Percentiles rank a stretch among this genome's conserved stretches.
Evolutionary conservation across 1,140 invertebrate genomes (phyloP).

Genomic region (Adelges cooleyi): DNA sequence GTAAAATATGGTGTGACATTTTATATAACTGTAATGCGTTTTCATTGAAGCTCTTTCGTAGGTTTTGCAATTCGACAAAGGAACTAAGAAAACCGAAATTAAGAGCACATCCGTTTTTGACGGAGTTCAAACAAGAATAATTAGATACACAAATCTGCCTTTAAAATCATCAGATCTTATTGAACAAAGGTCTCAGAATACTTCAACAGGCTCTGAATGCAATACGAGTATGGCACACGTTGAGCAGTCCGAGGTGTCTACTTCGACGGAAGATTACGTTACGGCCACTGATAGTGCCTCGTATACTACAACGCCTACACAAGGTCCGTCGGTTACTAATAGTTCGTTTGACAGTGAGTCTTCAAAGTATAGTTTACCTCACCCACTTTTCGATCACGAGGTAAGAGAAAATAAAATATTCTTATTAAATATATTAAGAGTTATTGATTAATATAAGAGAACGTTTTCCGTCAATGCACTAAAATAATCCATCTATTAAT

Average conservation of each 20-base stretch:
- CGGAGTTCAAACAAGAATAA: neutral
- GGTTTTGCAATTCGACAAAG: constrained; percentile 5
- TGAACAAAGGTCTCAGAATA: neutral
- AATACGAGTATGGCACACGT: neutral
- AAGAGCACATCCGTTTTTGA: neutral
- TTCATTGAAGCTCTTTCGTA: neutral
- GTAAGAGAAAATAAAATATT: constrained; percentile 28
- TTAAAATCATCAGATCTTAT: constrained; percentile 21
- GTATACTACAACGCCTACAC: constrained; percentile 45
- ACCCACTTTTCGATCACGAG: constrained; percentile 6
- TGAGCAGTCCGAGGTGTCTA: constrained; percentile 69
- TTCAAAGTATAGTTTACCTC: constrained; percentile 55
- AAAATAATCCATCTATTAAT: too few species aligned
- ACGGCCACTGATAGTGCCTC: constrained; percentile 62
- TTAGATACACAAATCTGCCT: constrained; percentile 11
- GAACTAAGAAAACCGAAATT: neutral
- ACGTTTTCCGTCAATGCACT: too few species aligned
- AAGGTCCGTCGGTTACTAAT: constrained; percentile 37
- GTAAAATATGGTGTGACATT: neutral
- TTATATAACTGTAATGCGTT: too few species aligned
- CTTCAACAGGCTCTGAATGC: neutral
- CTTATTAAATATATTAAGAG: too few species aligned
- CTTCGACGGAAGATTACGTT: constrained; percentile 76
- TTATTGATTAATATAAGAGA: too few species aligned
- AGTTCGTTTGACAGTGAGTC: constrained; percentile 71